Percentiles rank a stretch among this genome's conserved stretches.
These are phyloP conservation scores for Neomorphus geoffroyi DNA, from an alignment of 2,797 vertebrate genomes.

Conservation along the genomic window DNA sequence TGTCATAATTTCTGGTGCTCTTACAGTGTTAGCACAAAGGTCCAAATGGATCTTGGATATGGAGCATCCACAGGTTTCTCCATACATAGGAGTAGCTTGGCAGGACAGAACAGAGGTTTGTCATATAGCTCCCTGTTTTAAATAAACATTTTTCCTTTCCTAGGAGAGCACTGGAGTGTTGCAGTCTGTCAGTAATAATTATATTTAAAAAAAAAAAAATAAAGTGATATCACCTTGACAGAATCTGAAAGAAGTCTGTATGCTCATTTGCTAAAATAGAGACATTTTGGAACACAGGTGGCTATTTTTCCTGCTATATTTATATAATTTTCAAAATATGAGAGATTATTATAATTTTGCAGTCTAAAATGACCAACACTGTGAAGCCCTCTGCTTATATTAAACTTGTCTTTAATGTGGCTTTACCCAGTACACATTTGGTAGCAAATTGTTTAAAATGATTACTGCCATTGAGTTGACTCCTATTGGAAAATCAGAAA, in stretches of 20 bases:
- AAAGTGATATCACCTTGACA: not conserved
- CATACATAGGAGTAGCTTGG: not conserved
- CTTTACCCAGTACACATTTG: not conserved
- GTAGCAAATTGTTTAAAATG: not conserved
- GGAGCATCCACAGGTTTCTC: not conserved
- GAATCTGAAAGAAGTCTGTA: not conserved
- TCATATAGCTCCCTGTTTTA: not conserved
- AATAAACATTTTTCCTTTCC: not conserved
- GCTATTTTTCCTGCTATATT: not conserved
- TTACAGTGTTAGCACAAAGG: not conserved
- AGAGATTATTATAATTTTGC: not conserved
- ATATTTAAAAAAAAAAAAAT: not conserved
- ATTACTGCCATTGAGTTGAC: not conserved
- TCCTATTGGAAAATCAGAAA: not conserved
- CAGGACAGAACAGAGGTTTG: not conserved
- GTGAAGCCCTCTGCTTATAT: not conserved
- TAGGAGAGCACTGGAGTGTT: not conserved
- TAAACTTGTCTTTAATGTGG: not conserved
- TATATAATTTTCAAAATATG: not conserved
- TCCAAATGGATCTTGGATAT: not conserved
- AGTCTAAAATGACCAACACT: not conserved
- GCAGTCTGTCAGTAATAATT: not conserved
- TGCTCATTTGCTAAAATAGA: not conserved
- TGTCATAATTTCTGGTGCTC: not conserved
- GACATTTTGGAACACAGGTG: not conserved